Percentiles rank a stretch among this genome's conserved stretches.
Conservation (phyloP, 2,113 vertebrate species). For the Scophthalmus maximus region DNA sequence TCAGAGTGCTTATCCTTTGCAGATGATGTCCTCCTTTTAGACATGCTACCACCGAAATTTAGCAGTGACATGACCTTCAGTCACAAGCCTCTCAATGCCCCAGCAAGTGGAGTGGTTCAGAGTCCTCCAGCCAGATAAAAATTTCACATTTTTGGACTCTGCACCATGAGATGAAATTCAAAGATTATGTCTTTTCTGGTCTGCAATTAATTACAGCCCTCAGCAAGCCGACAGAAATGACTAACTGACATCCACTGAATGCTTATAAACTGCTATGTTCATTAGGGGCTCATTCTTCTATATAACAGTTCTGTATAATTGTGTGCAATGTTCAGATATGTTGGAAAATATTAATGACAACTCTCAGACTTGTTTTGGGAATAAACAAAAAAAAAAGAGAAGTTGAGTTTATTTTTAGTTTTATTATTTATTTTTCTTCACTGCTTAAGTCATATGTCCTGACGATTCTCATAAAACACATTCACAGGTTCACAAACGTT, state of each 20-base stretch:
- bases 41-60: slow-evolving; percentile 70
- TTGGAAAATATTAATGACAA: slow-evolving; percentile 58
- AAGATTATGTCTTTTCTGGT: neutral
- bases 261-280: neutral
- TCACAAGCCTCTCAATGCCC: slow-evolving; percentile 9
- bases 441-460: slow-evolving; percentile 67
- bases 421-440: slow-evolving; percentile 78
- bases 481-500: slow-evolving; percentile 81
- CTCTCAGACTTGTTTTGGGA: slow-evolving; percentile 73
- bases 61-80: slow-evolving; percentile 2
- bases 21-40: slow-evolving; percentile 75
- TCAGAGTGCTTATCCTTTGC: slow-evolving; percentile 63
- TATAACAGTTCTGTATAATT: neutral
- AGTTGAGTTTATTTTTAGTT: slow-evolving; percentile 75
- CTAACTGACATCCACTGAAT: slow-evolving; percentile 31
- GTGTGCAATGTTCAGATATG: slow-evolving; percentile 24
- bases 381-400: slow-evolving; percentile 77
- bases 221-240: slow-evolving; percentile 47
- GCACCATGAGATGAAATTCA: neutral
- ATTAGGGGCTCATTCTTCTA: slow-evolving; percentile 52
- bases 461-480: slow-evolving; percentile 76
- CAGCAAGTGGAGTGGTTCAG: slow-evolving; percentile 22
- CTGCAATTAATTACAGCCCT: slow-evolving; percentile 46
- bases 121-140: slow-evolving; percentile 35
- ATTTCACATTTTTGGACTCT: neutral